A percentile compares a stretch with the other conserved stretches of the same genome.
Conservation (phyloP, 2,888 invertebrate genomes). For the Teleogryllus oceanicus region DNA sequence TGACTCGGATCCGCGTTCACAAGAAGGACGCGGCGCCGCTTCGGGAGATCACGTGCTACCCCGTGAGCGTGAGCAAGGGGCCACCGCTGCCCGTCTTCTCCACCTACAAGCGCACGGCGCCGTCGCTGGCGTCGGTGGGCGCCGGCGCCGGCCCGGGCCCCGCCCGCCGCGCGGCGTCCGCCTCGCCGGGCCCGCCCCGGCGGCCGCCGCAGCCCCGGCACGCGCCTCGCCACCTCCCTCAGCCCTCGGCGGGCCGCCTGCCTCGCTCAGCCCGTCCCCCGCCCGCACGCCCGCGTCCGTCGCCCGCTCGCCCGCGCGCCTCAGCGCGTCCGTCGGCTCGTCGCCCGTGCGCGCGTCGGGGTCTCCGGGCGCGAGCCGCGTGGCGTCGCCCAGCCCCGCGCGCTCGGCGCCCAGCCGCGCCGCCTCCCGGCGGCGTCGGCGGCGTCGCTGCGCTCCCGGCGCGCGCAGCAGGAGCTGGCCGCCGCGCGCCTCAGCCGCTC, state of each 20-base stretch:
- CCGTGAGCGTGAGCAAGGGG: slow-evolving; percentile 47
- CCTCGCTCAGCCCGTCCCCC: slow-evolving; percentile 57
- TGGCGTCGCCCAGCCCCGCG: slow-evolving; percentile 46
- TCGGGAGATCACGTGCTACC: slow-evolving; percentile 62
- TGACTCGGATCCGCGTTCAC: slow-evolving; percentile 75
- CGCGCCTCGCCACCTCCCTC: slow-evolving; percentile 34
- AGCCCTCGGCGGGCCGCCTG: slow-evolving; percentile 39
- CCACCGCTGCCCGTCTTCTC: slow-evolving; percentile 54
- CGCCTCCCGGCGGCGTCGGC: not conserved
- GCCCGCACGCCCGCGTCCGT: slow-evolving; percentile 41
- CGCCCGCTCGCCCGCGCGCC: not conserved
- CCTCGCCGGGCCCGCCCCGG: not conserved
- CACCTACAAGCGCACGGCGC: slow-evolving; percentile 58
- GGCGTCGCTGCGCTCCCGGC: slow-evolving; percentile 32
- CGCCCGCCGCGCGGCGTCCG: not conserved
- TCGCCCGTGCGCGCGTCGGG: slow-evolving; percentile 20
- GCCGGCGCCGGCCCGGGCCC: slow-evolving; percentile 42
- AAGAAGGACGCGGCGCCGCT: slow-evolving; percentile 53
- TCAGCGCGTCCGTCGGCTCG: not conserved
- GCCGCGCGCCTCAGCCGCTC: slow-evolving; percentile 47
- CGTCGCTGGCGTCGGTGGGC: slow-evolving; percentile 46
- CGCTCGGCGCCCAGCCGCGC: slow-evolving; percentile 34
- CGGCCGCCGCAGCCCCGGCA: not conserved
- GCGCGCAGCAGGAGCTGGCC: slow-evolving; percentile 31
- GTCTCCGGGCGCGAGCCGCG: slow-evolving; percentile 47